These are phyloP conservation scores for Microplitis deprimator DNA, from an alignment of 2,888 invertebrate genomes.

Conservation along the genomic window DNA sequence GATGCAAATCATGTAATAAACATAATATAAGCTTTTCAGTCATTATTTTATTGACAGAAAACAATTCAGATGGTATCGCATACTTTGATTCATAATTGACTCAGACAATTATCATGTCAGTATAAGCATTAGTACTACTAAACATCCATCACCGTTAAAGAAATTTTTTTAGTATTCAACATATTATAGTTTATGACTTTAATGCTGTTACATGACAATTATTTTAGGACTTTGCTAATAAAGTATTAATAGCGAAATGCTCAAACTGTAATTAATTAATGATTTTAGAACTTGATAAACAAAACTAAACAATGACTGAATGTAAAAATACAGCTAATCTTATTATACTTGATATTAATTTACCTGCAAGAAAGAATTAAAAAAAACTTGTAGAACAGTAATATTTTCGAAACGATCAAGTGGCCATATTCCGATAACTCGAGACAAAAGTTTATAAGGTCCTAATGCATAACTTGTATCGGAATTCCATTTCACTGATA, in stretches of 20 bases:
- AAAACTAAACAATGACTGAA: too few relatives aligned
- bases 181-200: not conserved
- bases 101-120: too few relatives aligned
- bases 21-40: not conserved
- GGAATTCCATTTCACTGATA: slow-evolving; percentile 31
- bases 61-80: too few relatives aligned
- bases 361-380: slow-evolving; percentile 8
- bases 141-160: too few relatives aligned
- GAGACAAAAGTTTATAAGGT: slow-evolving; percentile 33
- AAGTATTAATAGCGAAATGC: not conserved
- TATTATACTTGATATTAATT: not conserved
- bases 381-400: not conserved
- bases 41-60: too few relatives aligned
- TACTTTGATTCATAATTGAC: too few relatives aligned
- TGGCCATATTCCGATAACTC: slow-evolving; percentile 39
- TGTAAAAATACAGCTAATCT: not conserved
- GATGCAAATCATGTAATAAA: not conserved
- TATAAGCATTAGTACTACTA: too few relatives aligned
- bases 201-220: not conserved
- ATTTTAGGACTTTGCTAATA: not conserved
- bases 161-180: too few relatives aligned
- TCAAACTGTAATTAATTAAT: not conserved
- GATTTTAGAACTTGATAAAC: too few relatives aligned
- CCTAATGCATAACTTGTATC: slow-evolving; percentile 44
- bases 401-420: not conserved